Evolutionary conservation across 2,797 vertebrate species (phyloP), one percentile per base, ranked within the genome.

Genomic region (Novumbra hubbsi): DNA sequence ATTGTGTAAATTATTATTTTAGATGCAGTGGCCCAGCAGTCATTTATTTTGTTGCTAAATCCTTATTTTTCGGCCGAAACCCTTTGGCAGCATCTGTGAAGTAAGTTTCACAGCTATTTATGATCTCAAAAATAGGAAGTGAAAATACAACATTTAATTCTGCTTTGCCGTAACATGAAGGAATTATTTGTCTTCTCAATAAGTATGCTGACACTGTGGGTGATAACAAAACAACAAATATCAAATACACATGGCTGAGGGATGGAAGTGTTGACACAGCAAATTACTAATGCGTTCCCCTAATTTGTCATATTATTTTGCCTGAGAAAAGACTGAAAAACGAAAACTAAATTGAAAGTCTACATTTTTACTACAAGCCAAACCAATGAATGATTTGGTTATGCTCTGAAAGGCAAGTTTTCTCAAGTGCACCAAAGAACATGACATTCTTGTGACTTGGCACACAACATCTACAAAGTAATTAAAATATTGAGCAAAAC

Each of bases 341-440:
- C 5, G 1, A 38, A 38, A 38, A 38, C 34, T 38, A 38, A 38
- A 38, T 38, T 38, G 8, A 57, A 6, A 2, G n/a, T 24, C 21
- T 60, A 8, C 7, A 63, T 3, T 15, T 41, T 34, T 60, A 24
- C 16, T 28, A 69, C 63, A 38, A 30, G 17, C 52, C 52, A 21
- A 21, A 68, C 38, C 73, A 38, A 52, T 9, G 38, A 74, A 69
- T 55, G 62, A 66, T 30, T 73, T 27, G 66, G 70, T 62, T 21
- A 52, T 34, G 30, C 28, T 2, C n/a, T 32, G 63, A 68, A 78
- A 74, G 66, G 57, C 64, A 16, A 64, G 50, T 60, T 73, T 71
- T 48, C n/a, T n/a, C n/a, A n/a, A n/a, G n/a, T n/a, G n/a, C n/a
- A n/a, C n/a, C n/a, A n/a, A n/a, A n/a, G n/a, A n/a, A 63, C 62